Base-by-base conservation (phyloP, 1,140 invertebrate species). In the Capitella teleta region DNA sequence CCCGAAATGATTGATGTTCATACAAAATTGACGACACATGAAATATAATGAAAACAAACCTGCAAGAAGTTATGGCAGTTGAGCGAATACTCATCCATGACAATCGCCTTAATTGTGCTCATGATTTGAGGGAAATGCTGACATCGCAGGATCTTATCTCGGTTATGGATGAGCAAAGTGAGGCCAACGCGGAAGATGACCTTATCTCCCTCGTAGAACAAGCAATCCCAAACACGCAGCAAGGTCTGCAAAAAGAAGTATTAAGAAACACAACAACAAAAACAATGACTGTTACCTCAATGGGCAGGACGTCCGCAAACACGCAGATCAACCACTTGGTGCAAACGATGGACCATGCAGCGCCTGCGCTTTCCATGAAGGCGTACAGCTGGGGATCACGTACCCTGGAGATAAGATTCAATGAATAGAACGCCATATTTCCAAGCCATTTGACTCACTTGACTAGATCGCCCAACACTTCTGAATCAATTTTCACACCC, bases 301-400 rank as follows among this genome's bases (percentile, higher is more conserved):
- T 83, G 12, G 88, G 89, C 44, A 93, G 75, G 51, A 92, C 87
- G 75, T 94, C 90, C 40, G 84, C 85, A 71, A 84, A 93, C 6
- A 92, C 72, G 66, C 90, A 94, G 57, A 94, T 83, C 70, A 94
- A 92, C 89, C 89, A 94, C 71, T 93, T 93, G 40, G 87, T 91
- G 28, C 82, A 82, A 53, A 90, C 82, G 16, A 92, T 81, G 43
- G 84, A 80, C 86, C 87, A 92, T 16, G 86, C 83, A 55, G 92
- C 72, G 38, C 82, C 81, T 61, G 87, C 69, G 53, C 79, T 77
- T 51, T 80, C 79, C 32, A 92, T 78, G 68, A 89, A 85, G 28
- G 80, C 73, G 70, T 87, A 79, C 1, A 93, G 78, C 61, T 81
- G 79, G 28, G 87, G 87, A 19, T 32, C 10, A 23, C 18, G 49